These are phyloP conservation scores for Zoroaster sp. DNA, from an alignment of 53 echinoderm and acorn worm genomes.

Conservation along the genomic window DNA sequence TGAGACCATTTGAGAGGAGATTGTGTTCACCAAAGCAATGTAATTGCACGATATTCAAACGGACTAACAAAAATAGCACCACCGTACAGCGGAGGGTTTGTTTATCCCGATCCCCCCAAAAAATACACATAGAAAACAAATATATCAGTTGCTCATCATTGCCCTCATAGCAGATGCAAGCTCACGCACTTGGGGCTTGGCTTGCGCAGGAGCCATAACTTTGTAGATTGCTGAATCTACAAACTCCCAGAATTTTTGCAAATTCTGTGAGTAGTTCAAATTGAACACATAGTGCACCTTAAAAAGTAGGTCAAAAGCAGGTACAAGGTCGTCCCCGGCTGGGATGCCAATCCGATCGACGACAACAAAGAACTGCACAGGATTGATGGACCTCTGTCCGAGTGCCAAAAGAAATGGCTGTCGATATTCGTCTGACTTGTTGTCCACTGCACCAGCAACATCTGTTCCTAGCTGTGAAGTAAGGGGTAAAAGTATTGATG, in stretches of 20 bases:
- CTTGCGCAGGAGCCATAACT: background rate
- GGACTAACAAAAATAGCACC: background rate
- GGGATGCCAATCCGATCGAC: conserved; percentile 29
- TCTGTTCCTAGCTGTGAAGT: conserved; percentile 30
- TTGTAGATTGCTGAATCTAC: conserved; percentile 7
- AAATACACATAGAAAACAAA: background rate
- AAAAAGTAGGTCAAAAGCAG: conserved; percentile 26
- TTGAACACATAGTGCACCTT: conserved; percentile 2
- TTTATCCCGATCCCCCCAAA: background rate
- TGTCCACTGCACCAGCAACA: conserved; percentile 2
- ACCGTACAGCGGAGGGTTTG: background rate
- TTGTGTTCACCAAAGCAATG: background rate
- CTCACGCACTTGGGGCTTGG: conserved; percentile 13
- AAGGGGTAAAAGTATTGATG: conserved; percentile 3
- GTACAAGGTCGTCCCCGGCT: conserved; percentile 32
- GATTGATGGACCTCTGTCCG: conserved; percentile 5
- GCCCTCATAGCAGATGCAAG: background rate
- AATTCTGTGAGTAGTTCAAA: background rate
- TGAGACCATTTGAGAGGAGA: background rate
- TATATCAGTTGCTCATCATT: background rate
- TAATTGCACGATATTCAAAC: background rate
- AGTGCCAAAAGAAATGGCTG: conserved; percentile 31
- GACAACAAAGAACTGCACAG: conserved; percentile 24
- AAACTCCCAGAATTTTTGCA: conserved; percentile 35
- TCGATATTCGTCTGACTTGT: background rate